phyloP scores from a whole-genome alignment of 2,797 vertebrate genomes.

The Tenualosa ilisha region DNA sequence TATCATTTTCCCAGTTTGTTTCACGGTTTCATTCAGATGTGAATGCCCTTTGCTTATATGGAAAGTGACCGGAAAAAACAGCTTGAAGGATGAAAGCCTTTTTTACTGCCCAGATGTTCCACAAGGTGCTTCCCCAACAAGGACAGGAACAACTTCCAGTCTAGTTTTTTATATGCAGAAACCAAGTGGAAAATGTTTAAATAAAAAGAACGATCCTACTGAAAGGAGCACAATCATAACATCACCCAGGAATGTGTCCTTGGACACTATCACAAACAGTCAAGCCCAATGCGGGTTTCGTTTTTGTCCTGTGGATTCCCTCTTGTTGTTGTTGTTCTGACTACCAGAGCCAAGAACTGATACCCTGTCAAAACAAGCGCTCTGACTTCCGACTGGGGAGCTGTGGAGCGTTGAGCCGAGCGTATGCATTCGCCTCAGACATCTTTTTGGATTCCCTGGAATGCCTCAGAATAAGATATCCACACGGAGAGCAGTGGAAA shows the following conservation, averaged over 20 bases:
- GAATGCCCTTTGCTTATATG: background rate
- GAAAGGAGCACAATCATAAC: background rate
- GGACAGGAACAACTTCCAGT: background rate
- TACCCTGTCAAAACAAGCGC: slow-evolving; percentile 72
- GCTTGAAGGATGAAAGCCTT: background rate
- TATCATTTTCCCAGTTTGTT: background rate
- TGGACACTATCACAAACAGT: background rate
- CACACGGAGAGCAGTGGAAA: slow-evolving; percentile 36
- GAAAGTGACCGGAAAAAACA: background rate
- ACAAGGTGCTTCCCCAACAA: background rate
- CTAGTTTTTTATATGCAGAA: background rate
- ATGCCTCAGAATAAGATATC: slow-evolving; percentile 56
- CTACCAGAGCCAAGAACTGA: slow-evolving; percentile 70
- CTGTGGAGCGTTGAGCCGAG: slow-evolving; percentile 50
- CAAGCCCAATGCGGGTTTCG: slow-evolving; percentile 26
- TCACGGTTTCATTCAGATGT: background rate
- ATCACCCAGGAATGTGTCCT: background rate
- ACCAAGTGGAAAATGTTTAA: background rate
- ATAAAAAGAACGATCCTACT: background rate
- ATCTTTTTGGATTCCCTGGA: slow-evolving; percentile 48
- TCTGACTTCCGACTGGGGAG: slow-evolving; percentile 62
- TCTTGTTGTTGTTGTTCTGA: slow-evolving; percentile 68
- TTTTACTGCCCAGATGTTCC: slow-evolving; percentile 9
- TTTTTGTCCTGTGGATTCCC: slow-evolving; percentile 58
- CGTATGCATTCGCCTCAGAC: slow-evolving; percentile 54